A percentile compares a stretch with the other conserved stretches of the same genome.
Evolutionary conservation across 1,140 invertebrate genomes (phyloP).

Genomic region (Dendroctonus valens): DNA sequence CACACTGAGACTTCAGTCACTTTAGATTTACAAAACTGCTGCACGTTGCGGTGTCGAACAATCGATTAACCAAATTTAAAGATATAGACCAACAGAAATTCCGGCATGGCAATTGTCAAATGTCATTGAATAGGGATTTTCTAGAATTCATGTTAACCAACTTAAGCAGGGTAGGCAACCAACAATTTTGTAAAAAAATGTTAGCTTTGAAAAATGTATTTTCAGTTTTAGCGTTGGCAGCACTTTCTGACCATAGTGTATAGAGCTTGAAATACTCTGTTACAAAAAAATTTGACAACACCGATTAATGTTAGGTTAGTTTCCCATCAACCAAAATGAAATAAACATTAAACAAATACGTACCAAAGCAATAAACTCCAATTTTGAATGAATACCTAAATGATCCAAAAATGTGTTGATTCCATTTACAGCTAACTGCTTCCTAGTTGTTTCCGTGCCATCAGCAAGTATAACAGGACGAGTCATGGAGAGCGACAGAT

Average conservation of each 20-base stretch:
- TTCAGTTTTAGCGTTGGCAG: neutral
- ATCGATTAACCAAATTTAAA: conserved; percentile 16
- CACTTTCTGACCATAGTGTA: neutral
- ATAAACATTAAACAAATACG: conserved; percentile 31
- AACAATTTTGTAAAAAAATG: no score
- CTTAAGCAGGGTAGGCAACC: neutral
- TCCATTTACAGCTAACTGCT: conserved; percentile 78
- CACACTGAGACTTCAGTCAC: neutral
- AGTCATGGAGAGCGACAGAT: conserved; percentile 79
- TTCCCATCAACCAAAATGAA: neutral
- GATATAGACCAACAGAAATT: conserved; percentile 32
- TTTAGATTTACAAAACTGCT: neutral
- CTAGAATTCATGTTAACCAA: conserved; percentile 12
- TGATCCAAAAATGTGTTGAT: conserved; percentile 85
- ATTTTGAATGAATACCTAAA: conserved; percentile 73
- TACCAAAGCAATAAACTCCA: conserved; percentile 91
- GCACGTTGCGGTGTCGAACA: neutral
- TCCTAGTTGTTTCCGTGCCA: conserved; percentile 58
- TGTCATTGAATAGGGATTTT: conserved; percentile 14
- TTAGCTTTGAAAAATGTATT: neutral
- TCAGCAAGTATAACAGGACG: conserved; percentile 60
- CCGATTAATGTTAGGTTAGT: neutral
- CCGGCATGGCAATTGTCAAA: conserved; percentile 40
- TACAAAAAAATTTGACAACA: neutral
- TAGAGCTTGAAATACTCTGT: neutral